Evolutionary conservation across 2,888 invertebrate genomes (phyloP).

Genomic region (Tinea pellionella): DNA sequence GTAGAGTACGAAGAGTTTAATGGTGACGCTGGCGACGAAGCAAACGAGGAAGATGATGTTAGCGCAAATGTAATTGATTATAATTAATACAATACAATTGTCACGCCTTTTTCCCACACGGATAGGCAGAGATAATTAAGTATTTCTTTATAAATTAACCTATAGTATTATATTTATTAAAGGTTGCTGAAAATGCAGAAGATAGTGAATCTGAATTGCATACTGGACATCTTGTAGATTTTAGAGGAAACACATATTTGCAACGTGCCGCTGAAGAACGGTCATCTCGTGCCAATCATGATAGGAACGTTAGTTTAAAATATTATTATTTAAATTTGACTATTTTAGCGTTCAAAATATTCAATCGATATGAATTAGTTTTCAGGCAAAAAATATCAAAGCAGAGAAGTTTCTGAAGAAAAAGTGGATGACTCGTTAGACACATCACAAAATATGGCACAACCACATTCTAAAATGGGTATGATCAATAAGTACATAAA

Average conservation of each 20-base stretch:
- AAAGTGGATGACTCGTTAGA: conserved; percentile 22
- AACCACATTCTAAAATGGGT: background rate
- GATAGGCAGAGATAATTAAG: too few species aligned
- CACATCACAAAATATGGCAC: conserved; percentile 21
- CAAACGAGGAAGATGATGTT: conserved; percentile 26
- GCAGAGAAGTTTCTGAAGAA: background rate
- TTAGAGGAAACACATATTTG: conserved; percentile 24
- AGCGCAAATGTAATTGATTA: too few species aligned
- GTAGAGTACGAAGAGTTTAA: conserved; percentile 33
- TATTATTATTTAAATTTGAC: background rate
- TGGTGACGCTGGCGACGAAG: conserved; percentile 18
- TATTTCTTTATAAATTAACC: too few species aligned
- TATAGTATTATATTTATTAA: too few species aligned
- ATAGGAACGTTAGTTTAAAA: background rate
- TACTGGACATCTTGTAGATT: conserved; percentile 15
- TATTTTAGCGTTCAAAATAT: too few species aligned
- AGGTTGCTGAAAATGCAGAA: background rate
- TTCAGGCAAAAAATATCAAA: background rate
- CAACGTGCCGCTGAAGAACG: conserved; percentile 20
- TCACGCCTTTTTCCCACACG: too few species aligned
- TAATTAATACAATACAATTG: too few species aligned
- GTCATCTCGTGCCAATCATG: background rate
- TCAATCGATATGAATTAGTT: background rate
- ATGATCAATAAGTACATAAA: conserved; percentile 7
- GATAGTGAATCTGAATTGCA: conserved; percentile 18